These are phyloP conservation scores for Vulpes ferrilata DNA, from an alignment of 2,113 vertebrate species.

Conservation along the genomic window DNA sequence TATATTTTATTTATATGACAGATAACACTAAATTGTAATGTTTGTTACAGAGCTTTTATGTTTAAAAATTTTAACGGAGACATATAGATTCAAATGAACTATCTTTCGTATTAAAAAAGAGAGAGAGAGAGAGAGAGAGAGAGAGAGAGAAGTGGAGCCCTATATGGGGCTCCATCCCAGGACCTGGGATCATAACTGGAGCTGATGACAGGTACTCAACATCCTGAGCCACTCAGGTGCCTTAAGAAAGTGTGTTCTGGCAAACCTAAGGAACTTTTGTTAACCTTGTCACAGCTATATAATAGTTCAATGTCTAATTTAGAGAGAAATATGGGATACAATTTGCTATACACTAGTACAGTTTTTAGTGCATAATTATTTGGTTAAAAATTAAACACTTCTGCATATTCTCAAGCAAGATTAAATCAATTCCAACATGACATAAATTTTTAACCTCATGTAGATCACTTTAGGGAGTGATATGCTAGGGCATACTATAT, in stretches of 20 bases:
- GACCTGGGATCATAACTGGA: too few species aligned
- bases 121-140: too few species aligned
- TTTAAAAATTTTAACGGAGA: constrained; percentile 73
- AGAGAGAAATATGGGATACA: neutral
- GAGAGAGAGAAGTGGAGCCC: too few species aligned
- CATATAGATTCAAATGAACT: constrained; percentile 84
- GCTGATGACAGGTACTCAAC: too few species aligned
- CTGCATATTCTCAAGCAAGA: constrained; percentile 26
- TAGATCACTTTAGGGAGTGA: neutral
- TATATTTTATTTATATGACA: constrained; percentile 77
- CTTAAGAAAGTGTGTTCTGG: neutral
- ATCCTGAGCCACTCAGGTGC: too few species aligned
- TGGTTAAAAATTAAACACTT: neutral
- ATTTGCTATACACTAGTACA: neutral
- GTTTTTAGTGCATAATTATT: neutral
- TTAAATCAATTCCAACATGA: constrained; percentile 24
- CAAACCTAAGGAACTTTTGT: neutral
- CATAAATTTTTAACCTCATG: neutral
- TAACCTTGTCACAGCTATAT: neutral
- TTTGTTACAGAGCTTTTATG: constrained; percentile 70
- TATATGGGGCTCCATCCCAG: too few species aligned
- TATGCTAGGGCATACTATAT: neutral
- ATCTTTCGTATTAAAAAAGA: constrained; percentile 21
- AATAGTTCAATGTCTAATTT: constrained; percentile 1
- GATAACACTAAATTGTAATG: constrained; percentile 67